Base-by-base conservation (phyloP, 2,797 vertebrate species). In the Amblyopsis hoosieri region DNA sequence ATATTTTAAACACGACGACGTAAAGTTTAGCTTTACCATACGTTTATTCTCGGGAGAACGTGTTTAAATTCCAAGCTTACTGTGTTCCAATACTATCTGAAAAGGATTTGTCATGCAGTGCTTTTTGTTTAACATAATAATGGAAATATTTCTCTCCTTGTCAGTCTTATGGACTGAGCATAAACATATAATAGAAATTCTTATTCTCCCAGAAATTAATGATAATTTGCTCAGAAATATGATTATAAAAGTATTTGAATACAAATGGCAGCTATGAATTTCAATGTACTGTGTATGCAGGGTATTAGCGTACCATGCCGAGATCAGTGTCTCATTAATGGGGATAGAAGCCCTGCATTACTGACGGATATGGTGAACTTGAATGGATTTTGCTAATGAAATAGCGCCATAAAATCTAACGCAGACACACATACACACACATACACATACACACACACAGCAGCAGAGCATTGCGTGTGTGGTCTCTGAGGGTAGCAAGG, bases 401-500 rank as follows among this genome's bases (percentile, higher is more conserved):
- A 85, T 75, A 69, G 81, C 66, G 14, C 15, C 77, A 79, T 83
- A 86, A 82, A 85, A 84, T 75, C 78, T 75, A 84, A 79, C 74
- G 86, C 87, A 14, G 45, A 60, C 57, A 60, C 57, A 60, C 66
- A 57, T 49, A 60, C 53, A 45, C 53, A 47, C 52, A 46, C 52
- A 54, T 33, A 53, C 53, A 54, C 60, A 59, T 11, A 37, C 56
- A 46, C 57, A 48, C 51, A 56, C 42, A 49, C 29, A 50, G n/a
- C 33, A n/a, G 50, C 42, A 61, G 45, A 37, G n/a, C 31, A 19
- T 49, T 29, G 66, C 52, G 19, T 80, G 72, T 80, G 67, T 66
- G 85, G 73, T 94, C 93, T 92, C 91, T 4, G 52, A 86, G 89
- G 75, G 90, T 72, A 82, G 84, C 89, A 92, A 93, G 89, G 90